A percentile compares a stretch with the other conserved stretches of the same genome.
phyloP scores from a whole-genome alignment of 2,888 invertebrate genomes.

The Leptura quadrifasciata region DNA sequence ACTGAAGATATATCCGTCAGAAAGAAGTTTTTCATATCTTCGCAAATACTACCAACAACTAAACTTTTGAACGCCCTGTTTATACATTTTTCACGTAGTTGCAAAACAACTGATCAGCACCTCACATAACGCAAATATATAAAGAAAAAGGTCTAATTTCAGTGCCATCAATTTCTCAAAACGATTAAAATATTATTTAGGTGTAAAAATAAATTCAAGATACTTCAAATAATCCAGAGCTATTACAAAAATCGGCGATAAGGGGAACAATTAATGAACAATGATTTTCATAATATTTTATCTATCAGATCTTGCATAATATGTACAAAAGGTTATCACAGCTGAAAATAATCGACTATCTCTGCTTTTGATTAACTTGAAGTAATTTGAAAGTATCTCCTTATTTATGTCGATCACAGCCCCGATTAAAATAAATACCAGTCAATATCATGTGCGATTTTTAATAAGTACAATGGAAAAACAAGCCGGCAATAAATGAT shows the following conservation, averaged over 20 bases:
- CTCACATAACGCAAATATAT: too few species aligned
- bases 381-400: slow-evolving; percentile 36
- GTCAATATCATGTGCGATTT: slow-evolving; percentile 20
- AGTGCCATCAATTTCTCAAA: slow-evolving; percentile 10
- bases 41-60: too few species aligned
- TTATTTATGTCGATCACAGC: slow-evolving; percentile 27
- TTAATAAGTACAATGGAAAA: slow-evolving; percentile 8
- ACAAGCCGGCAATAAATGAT: background rate
- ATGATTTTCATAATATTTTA: slow-evolving; percentile 23
- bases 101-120: too few species aligned
- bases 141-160: background rate
- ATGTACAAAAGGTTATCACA: slow-evolving; percentile 46
- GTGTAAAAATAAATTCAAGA: slow-evolving; percentile 31
- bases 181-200: background rate
- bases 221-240: slow-evolving; percentile 40
- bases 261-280: background rate
- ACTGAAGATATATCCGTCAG: too few species aligned
- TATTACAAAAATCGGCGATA: slow-evolving; percentile 33
- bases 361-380: slow-evolving; percentile 35
- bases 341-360: slow-evolving; percentile 23
- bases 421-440: slow-evolving; percentile 10
- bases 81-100: too few species aligned
- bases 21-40: too few species aligned
- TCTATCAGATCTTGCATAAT: slow-evolving; percentile 29
- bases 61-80: too few species aligned